A percentile compares a stretch with the other conserved stretches of the same genome.
phyloP scores from a whole-genome alignment of 1,140 invertebrate species.

The Drosophila bipectinata region DNA sequence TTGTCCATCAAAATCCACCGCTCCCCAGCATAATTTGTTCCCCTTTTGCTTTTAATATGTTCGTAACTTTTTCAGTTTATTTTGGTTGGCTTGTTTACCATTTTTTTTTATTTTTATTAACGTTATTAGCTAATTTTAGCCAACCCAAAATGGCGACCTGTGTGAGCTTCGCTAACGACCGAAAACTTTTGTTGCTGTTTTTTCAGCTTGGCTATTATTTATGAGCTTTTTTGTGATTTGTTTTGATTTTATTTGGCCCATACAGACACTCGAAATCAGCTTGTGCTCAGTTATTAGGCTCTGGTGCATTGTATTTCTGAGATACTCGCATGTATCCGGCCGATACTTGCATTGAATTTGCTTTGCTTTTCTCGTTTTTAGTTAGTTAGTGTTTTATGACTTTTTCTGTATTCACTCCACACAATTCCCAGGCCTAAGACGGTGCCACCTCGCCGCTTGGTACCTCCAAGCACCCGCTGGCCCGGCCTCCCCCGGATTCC shows the following conservation, averaged over 20 bases:
- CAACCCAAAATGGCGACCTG: slow-evolving; percentile 65
- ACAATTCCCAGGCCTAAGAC: slow-evolving; percentile 69
- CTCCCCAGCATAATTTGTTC: slow-evolving; percentile 2
- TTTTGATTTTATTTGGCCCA: slow-evolving; percentile 51
- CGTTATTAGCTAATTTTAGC: slow-evolving; percentile 77
- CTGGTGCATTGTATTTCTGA: slow-evolving; percentile 39
- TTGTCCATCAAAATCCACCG: slow-evolving; percentile 4
- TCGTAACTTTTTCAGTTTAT: slow-evolving; percentile 46
- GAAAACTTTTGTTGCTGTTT: slow-evolving; percentile 46
- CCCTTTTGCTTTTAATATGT: slow-evolving; percentile 37
- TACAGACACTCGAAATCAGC: slow-evolving; percentile 36
- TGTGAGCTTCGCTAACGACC: slow-evolving; percentile 56
- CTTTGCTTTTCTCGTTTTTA: slow-evolving; percentile 62
- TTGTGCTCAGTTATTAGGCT: slow-evolving; percentile 53
- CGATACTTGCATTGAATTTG: slow-evolving; percentile 57
- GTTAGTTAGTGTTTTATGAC: slow-evolving; percentile 31
- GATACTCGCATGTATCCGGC: slow-evolving; percentile 37
- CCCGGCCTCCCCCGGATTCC: slow-evolving; percentile 19
- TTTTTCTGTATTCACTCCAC: slow-evolving; percentile 43
- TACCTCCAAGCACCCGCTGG: slow-evolving; percentile 34
- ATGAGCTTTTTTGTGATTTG: slow-evolving; percentile 55
- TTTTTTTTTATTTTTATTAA: slow-evolving; percentile 44
- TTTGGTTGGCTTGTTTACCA: slow-evolving; percentile 51
- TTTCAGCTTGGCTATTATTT: slow-evolving; percentile 50
- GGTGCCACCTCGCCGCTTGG: slow-evolving; percentile 69